A percentile compares a stretch with the other conserved stretches of the same genome.
phyloP scores from a whole-genome alignment of 2,797 vertebrate species.

The Myotis daubentonii region DNA sequence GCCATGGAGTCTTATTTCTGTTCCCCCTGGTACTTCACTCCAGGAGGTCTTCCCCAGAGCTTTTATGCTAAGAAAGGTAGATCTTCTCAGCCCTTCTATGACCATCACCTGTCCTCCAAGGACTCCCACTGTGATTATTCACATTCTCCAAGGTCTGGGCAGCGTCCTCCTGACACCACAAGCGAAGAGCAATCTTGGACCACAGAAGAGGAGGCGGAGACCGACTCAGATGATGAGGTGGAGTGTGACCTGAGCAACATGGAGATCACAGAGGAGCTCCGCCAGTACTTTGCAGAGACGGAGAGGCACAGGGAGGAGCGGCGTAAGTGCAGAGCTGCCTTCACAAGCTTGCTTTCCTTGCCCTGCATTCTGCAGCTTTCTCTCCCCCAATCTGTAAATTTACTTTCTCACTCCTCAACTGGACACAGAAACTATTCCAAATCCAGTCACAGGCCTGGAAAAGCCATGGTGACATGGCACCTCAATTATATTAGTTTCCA shows the following conservation, averaged over 20 bases:
- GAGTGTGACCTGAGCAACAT: slow-evolving; percentile 95
- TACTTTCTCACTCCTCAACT: neutral
- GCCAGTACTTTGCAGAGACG: slow-evolving; percentile 95
- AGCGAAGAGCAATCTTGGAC: slow-evolving; percentile 11
- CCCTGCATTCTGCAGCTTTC: neutral
- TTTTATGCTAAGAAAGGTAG: slow-evolving; percentile 82
- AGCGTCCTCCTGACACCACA: neutral
- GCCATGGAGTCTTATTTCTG: slow-evolving; percentile 85
- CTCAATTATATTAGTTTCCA: neutral
- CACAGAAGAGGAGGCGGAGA: slow-evolving; percentile 72
- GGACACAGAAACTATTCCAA: neutral
- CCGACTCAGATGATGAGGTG: slow-evolving; percentile 89
- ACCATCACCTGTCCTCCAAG: neutral
- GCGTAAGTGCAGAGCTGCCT: slow-evolving; percentile 87
- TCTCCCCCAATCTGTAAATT: neutral
- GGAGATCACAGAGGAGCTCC: slow-evolving; percentile 97
- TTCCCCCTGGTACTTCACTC: slow-evolving; percentile 52
- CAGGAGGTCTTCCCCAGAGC: slow-evolving; percentile 1
- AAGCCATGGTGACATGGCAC: neutral
- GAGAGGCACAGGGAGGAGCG: slow-evolving; percentile 93
- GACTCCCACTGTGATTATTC: neutral
- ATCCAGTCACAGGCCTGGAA: neutral
- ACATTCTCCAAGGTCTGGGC: accelerated
- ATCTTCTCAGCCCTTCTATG: neutral
- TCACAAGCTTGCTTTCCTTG: neutral